These are phyloP conservation scores for Argyrosomus japonicus DNA, from an alignment of 2,113 vertebrate species.

Conservation along the genomic window DNA sequence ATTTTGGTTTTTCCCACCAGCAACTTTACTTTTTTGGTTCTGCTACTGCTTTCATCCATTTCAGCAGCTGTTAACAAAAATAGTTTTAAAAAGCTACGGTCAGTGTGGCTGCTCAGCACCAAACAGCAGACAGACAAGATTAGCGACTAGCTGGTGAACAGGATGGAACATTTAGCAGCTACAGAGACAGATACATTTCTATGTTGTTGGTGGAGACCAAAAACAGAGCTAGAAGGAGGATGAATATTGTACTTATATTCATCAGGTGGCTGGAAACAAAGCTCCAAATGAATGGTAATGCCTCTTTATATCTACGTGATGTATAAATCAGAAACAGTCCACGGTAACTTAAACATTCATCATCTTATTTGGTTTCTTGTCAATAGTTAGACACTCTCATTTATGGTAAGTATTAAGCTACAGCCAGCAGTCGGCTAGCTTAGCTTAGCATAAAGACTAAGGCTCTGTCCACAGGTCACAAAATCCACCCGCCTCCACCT, in stretches of 20 bases:
- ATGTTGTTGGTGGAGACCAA: background rate
- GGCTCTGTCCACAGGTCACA: too few relatives aligned
- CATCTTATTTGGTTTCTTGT: too few relatives aligned
- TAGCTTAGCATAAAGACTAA: too few relatives aligned
- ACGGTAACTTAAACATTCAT: too few relatives aligned
- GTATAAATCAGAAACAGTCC: background rate
- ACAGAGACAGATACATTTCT: background rate
- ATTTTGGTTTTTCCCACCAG: background rate
- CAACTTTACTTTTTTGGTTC: background rate
- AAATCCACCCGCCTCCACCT: too few relatives aligned
- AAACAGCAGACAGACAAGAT: background rate
- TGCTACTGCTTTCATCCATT: background rate
- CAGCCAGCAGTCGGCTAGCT: too few relatives aligned
- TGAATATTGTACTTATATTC: background rate
- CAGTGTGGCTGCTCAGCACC: background rate
- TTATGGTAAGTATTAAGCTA: too few relatives aligned
- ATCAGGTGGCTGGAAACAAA: background rate
- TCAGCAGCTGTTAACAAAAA: background rate
- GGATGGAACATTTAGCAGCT: background rate
- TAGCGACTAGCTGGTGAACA: background rate
- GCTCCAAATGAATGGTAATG: background rate
- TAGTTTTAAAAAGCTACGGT: too few relatives aligned
- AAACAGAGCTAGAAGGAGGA: background rate
- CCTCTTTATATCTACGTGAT: background rate
- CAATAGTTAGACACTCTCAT: too few relatives aligned